Base-by-base conservation (phyloP, 1,140 invertebrate species). In the Charaxes varanes region DNA sequence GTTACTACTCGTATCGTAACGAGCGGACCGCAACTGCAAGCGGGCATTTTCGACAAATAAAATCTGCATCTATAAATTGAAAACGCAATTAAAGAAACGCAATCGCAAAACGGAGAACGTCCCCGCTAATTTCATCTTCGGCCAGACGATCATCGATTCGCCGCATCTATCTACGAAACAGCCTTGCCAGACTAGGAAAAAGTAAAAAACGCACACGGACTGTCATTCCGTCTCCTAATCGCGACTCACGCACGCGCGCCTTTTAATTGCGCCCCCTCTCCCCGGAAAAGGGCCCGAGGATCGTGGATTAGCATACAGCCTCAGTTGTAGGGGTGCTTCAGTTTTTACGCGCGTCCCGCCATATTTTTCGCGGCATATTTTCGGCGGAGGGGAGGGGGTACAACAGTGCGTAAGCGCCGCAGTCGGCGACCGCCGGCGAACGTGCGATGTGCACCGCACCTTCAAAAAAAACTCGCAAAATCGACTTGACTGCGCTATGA, bases 231-330 rank as follows among this genome's bases (percentile, higher is more conserved):
- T 79, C 27, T 28, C 73, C 78, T 82, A 82, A 82, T 82, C 78
- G 78, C 64, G 59, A 50, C 65, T 66, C 72, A 76, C 78, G 78
- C 78, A 79, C 73, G 78, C 78, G 78, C 78, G 76, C 65, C 56
- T 76, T 78, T 78, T 79, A 82, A 80, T 82, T 82, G 76, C 73
- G 73, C 73, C 66, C 73, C 68, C 62, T 52, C 63, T 62, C 64
- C 74, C 73, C 70, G 72, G 68, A 78, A 82, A 79, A 76, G 69
- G 72, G 70, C 64, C 34, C 43, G 55, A 67, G 61, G 46, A 61
- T 59, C 72, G 65, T 64, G 70, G 71, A 82, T 82, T 82, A 82
- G 78, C 74, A 82, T 82, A 80, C 65, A 77, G 66, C 68, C 71
- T 76, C 68, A 50, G 47, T n/a, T n/a, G n/a, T 48, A 52, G 60